Evolutionary conservation across 1,140 invertebrate species (phyloP).

Genomic region (Drosophila ficusphila): DNA sequence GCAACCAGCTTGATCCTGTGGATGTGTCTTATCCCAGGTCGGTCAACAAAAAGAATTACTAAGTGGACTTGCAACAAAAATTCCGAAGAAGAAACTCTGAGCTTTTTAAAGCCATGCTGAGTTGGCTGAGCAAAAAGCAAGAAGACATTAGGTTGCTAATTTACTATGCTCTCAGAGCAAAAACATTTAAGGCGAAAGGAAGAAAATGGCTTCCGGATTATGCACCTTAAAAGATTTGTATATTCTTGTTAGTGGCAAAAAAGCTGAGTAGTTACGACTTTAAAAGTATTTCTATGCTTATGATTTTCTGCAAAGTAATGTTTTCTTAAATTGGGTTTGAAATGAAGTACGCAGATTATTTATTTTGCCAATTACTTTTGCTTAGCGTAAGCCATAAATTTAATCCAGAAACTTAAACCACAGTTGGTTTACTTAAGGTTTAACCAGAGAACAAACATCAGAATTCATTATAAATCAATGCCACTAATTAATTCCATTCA

Average conservation of each 20-base stretch:
- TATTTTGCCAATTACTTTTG: background rate
- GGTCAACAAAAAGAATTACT: slow-evolving; percentile 61
- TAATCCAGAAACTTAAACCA: slow-evolving; percentile 3
- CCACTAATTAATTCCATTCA: background rate
- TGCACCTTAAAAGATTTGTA: background rate
- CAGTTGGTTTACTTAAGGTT: background rate
- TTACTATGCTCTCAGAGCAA: slow-evolving; percentile 56
- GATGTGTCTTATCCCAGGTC: slow-evolving; percentile 31
- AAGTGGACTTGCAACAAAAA: slow-evolving; percentile 33
- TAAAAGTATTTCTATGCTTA: too few relatives aligned
- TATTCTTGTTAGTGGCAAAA: too few relatives aligned
- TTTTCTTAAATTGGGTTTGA: too few relatives aligned
- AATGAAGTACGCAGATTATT: too few relatives aligned
- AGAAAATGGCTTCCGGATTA: slow-evolving; percentile 4
- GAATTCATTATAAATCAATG: slow-evolving; percentile 1
- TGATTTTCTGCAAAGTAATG: too few relatives aligned
- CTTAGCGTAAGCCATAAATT: background rate
- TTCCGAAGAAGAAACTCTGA: background rate
- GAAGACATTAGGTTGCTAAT: slow-evolving; percentile 54
- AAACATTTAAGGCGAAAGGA: slow-evolving; percentile 7
- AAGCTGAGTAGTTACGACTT: too few relatives aligned
- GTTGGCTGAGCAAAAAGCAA: slow-evolving; percentile 10
- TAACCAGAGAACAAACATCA: slow-evolving; percentile 10
- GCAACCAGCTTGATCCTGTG: slow-evolving; percentile 44
- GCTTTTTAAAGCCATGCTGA: slow-evolving; percentile 18